Conservation (phyloP, 2,888 invertebrate genomes). For the Eumerus sabulonum region DNA sequence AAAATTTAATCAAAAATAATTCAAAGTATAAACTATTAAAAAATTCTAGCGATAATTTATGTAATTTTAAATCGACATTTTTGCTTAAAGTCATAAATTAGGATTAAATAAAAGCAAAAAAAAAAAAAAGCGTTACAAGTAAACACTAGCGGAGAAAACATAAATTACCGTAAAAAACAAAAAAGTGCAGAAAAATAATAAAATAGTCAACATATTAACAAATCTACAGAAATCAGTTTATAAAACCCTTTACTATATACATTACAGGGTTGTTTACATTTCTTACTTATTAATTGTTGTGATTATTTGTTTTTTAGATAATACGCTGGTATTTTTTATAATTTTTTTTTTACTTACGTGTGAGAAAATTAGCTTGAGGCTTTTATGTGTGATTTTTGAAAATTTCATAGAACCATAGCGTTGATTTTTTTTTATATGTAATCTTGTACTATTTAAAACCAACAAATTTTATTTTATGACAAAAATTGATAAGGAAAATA, state of each 20-base stretch:
- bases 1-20: conserved; percentile 43
- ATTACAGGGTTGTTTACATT: conserved; percentile 63
- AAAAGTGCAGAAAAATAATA: conserved; percentile 42
- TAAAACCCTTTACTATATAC: conserved; percentile 20
- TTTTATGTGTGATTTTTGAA: too few species aligned
- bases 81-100: conserved; percentile 59
- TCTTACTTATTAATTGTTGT: conserved; percentile 53
- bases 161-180: conserved; percentile 36
- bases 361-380: too few species aligned
- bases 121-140: conserved; percentile 25
- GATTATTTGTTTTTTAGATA: conserved; percentile 32
- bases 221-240: conserved; percentile 51
- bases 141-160: conserved; percentile 33
- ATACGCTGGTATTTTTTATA: conserved; percentile 31
- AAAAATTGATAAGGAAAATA: too few species aligned
- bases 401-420: too few species aligned
- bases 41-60: conserved; percentile 45
- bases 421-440: too few species aligned
- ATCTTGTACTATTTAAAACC: too few species aligned
- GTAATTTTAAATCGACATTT: conserved; percentile 50
- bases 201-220: conserved; percentile 2
- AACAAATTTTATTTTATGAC: too few species aligned
- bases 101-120: conserved; percentile 31
- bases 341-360: too few species aligned
- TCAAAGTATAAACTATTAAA: conserved; percentile 33